Base-by-base conservation (phyloP, 2,888 invertebrate genomes). In the Oeneis ivallda region DNA sequence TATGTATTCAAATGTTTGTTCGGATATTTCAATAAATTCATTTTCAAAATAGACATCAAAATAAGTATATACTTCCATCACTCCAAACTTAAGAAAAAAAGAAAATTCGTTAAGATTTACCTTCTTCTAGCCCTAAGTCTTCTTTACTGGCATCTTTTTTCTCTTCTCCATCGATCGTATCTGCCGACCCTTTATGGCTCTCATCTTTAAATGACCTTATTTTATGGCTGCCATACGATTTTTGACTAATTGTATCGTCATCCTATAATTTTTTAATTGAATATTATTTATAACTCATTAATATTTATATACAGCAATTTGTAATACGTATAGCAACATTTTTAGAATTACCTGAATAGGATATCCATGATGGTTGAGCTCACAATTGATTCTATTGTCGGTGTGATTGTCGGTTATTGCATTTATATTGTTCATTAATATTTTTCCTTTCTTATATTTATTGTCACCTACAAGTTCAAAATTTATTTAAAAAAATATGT, bases 141-240 rank as follows among this genome's bases (percentile, higher is more conserved):
- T 97, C 97, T 93, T 97, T 97, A 83, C 97, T 97, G 63, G 95
- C 96, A 77, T 97, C 97, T 74, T 96, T 95, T 86, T 97, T 97
- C 83, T 96, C 96, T 89, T 97, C 97, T 70, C 96, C 96, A 75
- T 97, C 96, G 84, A 96, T 93, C 68, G 96, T 95, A 80, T 97
- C 96, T 74, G 95, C 94, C 80, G 97, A 97, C 69, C 96, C 96
- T 92, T 97, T 97, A 85, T 97, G 97, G 89, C 97, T 97, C 87
- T 97, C 96, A 81, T 96, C 96, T 92, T 97, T 97, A 83, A 96
- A 96, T 71, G 95, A 95, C 80, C 97, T 94, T 86, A 97, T 96
- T 87, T 97, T 97, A 89, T 97, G 97, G 87, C 97, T 97, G 79
- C 97, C 97, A 82, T 97, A 97, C 61, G 97, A 97, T 91, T 97